Base-by-base conservation (phyloP, 2,888 invertebrate genomes). In the Steinernema hermaphroditum region DNA sequence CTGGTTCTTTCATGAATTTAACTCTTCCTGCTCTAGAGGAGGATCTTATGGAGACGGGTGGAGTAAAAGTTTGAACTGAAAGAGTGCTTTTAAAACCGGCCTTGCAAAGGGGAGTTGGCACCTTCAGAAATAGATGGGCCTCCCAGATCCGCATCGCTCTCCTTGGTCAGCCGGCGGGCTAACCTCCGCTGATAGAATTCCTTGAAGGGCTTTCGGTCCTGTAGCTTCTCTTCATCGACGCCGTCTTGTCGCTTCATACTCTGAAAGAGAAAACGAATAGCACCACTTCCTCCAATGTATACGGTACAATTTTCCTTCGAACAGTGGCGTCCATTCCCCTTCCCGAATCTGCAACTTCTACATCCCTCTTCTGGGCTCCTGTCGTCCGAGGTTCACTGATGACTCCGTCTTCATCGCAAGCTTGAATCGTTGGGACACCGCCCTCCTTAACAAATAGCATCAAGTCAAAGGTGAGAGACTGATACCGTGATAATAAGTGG, bases 191-290 rank as follows among this genome's bases (percentile, higher is more conserved):
- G 16, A 8, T 32, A 27, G 62, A 27, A 62, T 24, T 32, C 62
- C 27, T 62, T 29, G 16, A 62, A 16, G 16, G 62, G 32, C 62
- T 16, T 4, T 12, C 37, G 37, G 37, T 37, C 37, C 37, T 37
- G 37, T 37, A 8, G 9, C 32, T 32, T 62, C 62, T 62, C 62
- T 16, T 19, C 50, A 32, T 62, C 62, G 12, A 62, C 29, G 6
- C 32, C 62, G 19, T 62, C 16, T 32, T 62, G 62, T 1, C 62
- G 62, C n/a, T 62, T 62, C 62, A 62, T 62, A 19, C 62, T 62
- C 62, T 62, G 16, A 12, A 62, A 29, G 32, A 62, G 37, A 12
- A 62, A 8, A 1, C 6, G 6, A 14, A 62, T 29, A 16, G 27
- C 4, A 2, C 32, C 2, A 16, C 27, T 19, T 54, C 22, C 2